phyloP scores from a whole-genome alignment of 2,888 invertebrate genomes.

The Sicus ferrugineus region DNA sequence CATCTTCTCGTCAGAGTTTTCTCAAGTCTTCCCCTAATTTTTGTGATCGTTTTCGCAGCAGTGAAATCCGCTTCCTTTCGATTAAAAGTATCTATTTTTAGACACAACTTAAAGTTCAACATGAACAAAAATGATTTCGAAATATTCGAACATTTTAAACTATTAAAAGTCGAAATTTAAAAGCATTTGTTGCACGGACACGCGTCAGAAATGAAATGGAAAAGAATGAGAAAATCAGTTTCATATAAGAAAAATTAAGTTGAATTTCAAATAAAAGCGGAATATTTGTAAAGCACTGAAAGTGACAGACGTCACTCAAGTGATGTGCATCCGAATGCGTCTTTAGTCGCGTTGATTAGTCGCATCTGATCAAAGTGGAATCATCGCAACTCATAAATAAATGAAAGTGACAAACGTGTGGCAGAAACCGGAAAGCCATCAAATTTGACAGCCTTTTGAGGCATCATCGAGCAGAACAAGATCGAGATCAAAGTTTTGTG shows the following conservation, averaged over 20 bases:
- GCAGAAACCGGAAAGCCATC: not conserved
- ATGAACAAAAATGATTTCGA: not conserved
- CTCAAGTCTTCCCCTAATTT: not conserved
- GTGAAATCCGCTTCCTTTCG: not conserved
- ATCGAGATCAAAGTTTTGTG: slow-evolving; percentile 9
- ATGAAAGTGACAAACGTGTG: not conserved
- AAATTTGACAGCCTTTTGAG: not conserved
- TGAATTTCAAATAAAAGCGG: not conserved
- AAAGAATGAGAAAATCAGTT: not conserved
- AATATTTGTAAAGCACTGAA: not conserved
- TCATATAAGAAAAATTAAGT: not conserved
- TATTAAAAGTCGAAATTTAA: too few relatives aligned
- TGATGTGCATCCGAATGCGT: slow-evolving; percentile 35
- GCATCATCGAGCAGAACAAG: not conserved
- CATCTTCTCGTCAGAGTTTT: not conserved
- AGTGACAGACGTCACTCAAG: not conserved
- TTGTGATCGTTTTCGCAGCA: not conserved
- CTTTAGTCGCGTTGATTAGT: slow-evolving; percentile 18
- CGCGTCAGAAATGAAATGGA: not conserved
- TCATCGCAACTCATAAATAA: slow-evolving; percentile 6
- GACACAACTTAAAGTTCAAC: not conserved
- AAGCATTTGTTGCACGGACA: not conserved
- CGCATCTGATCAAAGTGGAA: slow-evolving; percentile 25
- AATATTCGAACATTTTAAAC: too few relatives aligned
- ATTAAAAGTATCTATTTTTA: slow-evolving; percentile 10